Conservation (phyloP, 2,888 invertebrate genomes). For the Halocaridina rubra region DNA sequence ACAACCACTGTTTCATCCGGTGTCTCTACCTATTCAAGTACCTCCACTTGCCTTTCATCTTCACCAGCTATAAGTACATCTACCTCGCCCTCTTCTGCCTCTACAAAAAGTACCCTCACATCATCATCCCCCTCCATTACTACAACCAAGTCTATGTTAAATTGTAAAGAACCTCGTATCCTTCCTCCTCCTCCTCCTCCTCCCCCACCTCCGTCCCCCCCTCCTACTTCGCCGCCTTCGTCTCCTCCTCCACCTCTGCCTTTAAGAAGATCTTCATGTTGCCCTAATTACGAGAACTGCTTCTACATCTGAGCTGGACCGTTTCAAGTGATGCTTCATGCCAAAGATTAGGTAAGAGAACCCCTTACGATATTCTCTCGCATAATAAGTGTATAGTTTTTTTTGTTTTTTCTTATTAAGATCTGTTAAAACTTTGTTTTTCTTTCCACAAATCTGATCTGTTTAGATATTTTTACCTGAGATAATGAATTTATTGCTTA, state of each 20-base stretch:
- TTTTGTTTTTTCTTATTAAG: too few species aligned
- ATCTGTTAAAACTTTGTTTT: too few species aligned
- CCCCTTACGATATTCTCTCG: too few species aligned
- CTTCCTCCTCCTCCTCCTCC: not conserved
- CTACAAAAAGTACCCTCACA: too few species aligned
- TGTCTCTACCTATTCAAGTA: not conserved
- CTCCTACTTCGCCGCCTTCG: too few species aligned
- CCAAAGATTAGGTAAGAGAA: slow-evolving; percentile 50
- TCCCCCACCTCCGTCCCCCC: not conserved
- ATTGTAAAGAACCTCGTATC: not conserved
- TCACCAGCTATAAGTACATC: not conserved
- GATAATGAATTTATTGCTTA: too few species aligned
- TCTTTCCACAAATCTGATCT: too few species aligned
- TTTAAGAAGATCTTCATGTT: slow-evolving; percentile 16
- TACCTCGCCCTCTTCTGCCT: not conserved
- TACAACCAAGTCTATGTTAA: not conserved
- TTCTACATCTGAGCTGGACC: slow-evolving; percentile 44
- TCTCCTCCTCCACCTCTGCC: slow-evolving; percentile 20
- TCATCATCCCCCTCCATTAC: not conserved
- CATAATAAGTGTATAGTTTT: too few species aligned
- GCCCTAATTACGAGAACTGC: slow-evolving; percentile 41
- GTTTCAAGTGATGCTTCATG: not conserved
- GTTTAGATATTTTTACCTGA: too few species aligned
- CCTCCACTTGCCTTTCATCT: not conserved
- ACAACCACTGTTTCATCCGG: not conserved